Conservation (phyloP, 2,113 vertebrate species). For the Campylorhamphus procurvoides region DNA sequence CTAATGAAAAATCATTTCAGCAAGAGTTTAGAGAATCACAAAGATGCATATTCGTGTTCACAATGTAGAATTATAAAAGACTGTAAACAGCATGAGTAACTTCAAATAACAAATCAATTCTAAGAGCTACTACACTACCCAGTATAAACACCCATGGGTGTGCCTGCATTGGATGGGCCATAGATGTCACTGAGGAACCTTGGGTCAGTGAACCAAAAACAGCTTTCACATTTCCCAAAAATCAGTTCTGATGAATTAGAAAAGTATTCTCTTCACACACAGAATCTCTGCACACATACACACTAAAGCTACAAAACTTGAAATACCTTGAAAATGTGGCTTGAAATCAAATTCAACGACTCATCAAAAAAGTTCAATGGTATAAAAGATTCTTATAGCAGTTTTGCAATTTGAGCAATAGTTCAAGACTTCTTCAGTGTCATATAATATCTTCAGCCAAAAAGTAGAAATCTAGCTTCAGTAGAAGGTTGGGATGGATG, state of each 20-base stretch:
- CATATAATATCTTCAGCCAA: slow-evolving; percentile 49
- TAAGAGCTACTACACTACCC: slow-evolving; percentile 20
- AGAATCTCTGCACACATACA: neutral
- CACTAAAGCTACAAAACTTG: slow-evolving; percentile 29
- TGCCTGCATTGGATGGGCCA: neutral
- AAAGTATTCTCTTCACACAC: slow-evolving; percentile 49
- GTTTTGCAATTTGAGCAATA: slow-evolving; percentile 41
- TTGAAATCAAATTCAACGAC: slow-evolving; percentile 36
- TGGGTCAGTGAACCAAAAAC: neutral
- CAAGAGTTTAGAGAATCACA: neutral
- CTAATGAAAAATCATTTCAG: neutral
- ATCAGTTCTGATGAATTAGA: slow-evolving; percentile 22
- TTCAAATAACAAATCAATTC: neutral
- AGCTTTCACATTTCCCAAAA: slow-evolving; percentile 48
- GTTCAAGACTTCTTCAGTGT: slow-evolving; percentile 46
- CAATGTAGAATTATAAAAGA: neutral
- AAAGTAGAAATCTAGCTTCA: slow-evolving; percentile 52
- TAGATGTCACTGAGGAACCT: neutral
- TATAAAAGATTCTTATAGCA: slow-evolving; percentile 55
- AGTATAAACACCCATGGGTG: neutral
- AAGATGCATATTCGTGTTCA: neutral
- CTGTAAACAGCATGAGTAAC: slow-evolving; percentile 36
- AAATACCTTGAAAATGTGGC: slow-evolving; percentile 11
- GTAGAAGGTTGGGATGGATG: slow-evolving; percentile 43
- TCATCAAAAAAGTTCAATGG: neutral